Percentiles rank a stretch among this genome's conserved stretches.
Evolutionary conservation across 2,888 invertebrate genomes (phyloP).

Genomic region (Argyra leucocephala): DNA sequence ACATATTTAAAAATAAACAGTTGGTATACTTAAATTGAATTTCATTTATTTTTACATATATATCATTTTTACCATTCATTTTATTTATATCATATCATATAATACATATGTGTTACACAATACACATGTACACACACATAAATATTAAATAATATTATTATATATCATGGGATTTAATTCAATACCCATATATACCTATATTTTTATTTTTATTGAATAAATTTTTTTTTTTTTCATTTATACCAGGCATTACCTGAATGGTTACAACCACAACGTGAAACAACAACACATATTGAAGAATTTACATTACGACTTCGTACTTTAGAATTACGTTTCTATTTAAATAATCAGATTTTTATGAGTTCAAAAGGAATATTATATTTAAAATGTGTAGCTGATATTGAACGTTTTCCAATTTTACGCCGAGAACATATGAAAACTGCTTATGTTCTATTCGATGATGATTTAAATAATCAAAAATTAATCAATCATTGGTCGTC

Average conservation of each 20-base stretch:
- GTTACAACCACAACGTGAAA: constrained; percentile 34
- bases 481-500: constrained; percentile 32
- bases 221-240: constrained; percentile 11
- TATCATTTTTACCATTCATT: too few relatives aligned
- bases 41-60: neutral
- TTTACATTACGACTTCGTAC: constrained; percentile 35
- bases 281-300: constrained; percentile 35
- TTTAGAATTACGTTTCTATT: constrained; percentile 37
- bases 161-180: too few relatives aligned
- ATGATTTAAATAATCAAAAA: constrained; percentile 38
- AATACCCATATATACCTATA: too few relatives aligned
- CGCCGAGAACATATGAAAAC: constrained; percentile 31
- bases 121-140: neutral
- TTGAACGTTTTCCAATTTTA: constrained; percentile 34
- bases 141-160: neutral
- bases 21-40: neutral
- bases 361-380: constrained; percentile 28
- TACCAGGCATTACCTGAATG: constrained; percentile 31
- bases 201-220: constrained; percentile 5
- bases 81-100: too few relatives aligned
- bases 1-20: too few relatives aligned
- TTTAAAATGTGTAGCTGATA: constrained; percentile 38
- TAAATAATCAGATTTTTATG: constrained; percentile 36
- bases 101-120: neutral
- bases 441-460: constrained; percentile 33